These are phyloP conservation scores for Nezara viridula DNA, from an alignment of 2,888 invertebrate species.

Conservation along the genomic window DNA sequence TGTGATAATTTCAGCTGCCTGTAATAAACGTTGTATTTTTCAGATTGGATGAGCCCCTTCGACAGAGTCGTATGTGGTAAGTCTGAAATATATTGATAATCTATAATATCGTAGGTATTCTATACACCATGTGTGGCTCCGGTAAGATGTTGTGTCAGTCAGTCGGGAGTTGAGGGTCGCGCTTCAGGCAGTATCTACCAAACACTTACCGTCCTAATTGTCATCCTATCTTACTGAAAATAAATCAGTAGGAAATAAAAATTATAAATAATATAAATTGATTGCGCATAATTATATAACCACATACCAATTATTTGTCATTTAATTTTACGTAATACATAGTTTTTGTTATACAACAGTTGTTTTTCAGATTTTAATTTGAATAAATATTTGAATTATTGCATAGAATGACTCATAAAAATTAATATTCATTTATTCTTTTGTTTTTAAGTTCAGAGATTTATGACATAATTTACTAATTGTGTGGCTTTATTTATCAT, in stretches of 20 bases:
- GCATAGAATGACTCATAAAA: background rate
- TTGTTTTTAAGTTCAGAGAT: background rate
- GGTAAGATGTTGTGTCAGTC: background rate
- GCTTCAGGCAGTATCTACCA: background rate
- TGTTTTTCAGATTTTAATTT: background rate
- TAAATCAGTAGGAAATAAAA: background rate
- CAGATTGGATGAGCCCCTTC: constrained; percentile 96
- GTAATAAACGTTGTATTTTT: constrained; percentile 72
- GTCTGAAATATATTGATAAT: constrained; percentile 71
- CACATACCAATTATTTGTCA: background rate
- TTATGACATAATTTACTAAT: background rate
- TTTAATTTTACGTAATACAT: background rate
- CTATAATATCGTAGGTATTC: background rate
- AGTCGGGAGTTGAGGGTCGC: constrained; percentile 32
- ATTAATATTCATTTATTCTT: constrained; percentile 2
- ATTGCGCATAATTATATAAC: background rate
- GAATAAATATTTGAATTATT: background rate
- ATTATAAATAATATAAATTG: background rate
- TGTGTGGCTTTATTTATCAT: background rate
- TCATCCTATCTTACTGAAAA: background rate
- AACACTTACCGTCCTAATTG: background rate
- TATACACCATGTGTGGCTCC: background rate
- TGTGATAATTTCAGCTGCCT: constrained; percentile 5
- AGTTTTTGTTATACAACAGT: background rate
- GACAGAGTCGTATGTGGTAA: constrained; percentile 95